A percentile compares a stretch with the other conserved stretches of the same genome.
Conservation (phyloP, 2,113 vertebrate genomes). For the Telmatochromis sp. region DNA sequence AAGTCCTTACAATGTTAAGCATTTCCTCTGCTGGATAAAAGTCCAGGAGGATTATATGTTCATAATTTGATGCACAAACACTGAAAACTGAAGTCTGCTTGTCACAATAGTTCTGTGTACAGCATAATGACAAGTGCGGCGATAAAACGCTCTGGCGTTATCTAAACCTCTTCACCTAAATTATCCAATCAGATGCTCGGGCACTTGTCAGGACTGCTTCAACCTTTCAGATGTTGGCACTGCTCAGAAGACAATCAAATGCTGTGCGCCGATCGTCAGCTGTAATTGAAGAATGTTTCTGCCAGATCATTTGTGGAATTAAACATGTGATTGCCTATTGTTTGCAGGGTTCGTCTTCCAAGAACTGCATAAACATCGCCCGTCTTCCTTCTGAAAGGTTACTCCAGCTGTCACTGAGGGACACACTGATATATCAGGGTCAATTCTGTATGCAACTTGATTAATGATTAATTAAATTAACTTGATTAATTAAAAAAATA, state of each 20-base stretch:
- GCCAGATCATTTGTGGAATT: background rate
- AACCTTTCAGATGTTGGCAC: background rate
- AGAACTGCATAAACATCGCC: background rate
- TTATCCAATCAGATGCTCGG: constrained; percentile 23
- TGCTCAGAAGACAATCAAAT: constrained; percentile 4
- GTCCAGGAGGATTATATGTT: background rate
- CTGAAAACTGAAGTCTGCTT: rapidly evolving
- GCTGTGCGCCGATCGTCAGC: background rate
- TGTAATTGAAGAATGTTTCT: background rate
- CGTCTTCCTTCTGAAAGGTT: background rate
- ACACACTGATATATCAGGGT: background rate
- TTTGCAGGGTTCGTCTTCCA: background rate
- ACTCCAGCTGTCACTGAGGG: background rate
- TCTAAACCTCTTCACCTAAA: constrained; percentile 9
- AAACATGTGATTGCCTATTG: constrained; percentile 24
- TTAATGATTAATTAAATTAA: background rate
- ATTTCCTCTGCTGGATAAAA: background rate
- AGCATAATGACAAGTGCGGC: background rate
- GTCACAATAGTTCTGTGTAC: background rate
- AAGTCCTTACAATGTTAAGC: background rate
- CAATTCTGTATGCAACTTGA: background rate
- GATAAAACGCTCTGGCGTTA: background rate
- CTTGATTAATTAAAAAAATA: background rate
- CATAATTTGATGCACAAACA: background rate
- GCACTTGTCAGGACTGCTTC: background rate